These are phyloP conservation scores for Parambassis ranga DNA, from an alignment of 2,797 vertebrate species.

Conservation along the genomic window DNA sequence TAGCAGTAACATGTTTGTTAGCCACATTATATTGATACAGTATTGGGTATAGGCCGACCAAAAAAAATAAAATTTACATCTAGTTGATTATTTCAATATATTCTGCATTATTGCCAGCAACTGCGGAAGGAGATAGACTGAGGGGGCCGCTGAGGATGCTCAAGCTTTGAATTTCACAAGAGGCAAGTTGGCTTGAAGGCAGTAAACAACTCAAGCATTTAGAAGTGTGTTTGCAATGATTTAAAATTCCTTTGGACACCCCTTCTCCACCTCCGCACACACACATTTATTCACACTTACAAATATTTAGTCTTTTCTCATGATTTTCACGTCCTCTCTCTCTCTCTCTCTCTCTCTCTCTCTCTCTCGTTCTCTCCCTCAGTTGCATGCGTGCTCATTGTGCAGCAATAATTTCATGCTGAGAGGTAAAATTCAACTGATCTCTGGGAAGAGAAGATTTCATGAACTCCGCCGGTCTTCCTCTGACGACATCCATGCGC, in stretches of 20 bases:
- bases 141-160: background rate
- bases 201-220: constrained; percentile 43
- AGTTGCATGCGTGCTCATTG: background rate
- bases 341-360: background rate
- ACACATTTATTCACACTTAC: constrained; percentile 2
- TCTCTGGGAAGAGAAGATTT: constrained; percentile 25
- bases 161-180: constrained; percentile 21
- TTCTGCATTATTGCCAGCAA: constrained; percentile 16
- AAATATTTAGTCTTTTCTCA: constrained; percentile 32
- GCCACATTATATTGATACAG: too few relatives aligned
- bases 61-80: constrained; percentile 4
- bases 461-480: constrained; percentile 21
- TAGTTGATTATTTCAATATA: constrained; percentile 14
- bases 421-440: constrained; percentile 23
- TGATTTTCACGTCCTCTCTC: constrained; percentile 2
- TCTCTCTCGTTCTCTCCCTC: background rate
- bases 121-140: constrained; percentile 2
- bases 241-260: constrained; percentile 31
- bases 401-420: constrained; percentile 27
- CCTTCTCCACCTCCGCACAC: constrained; percentile 1
- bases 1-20: constrained; percentile 13
- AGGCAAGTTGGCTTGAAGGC: constrained; percentile 16
- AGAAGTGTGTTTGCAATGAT: constrained; percentile 45
- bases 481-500: constrained; percentile 34
- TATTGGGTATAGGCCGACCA: constrained; percentile 1